Base-by-base conservation (phyloP, 2,797 vertebrate genomes). In the Sylvia borin region DNA sequence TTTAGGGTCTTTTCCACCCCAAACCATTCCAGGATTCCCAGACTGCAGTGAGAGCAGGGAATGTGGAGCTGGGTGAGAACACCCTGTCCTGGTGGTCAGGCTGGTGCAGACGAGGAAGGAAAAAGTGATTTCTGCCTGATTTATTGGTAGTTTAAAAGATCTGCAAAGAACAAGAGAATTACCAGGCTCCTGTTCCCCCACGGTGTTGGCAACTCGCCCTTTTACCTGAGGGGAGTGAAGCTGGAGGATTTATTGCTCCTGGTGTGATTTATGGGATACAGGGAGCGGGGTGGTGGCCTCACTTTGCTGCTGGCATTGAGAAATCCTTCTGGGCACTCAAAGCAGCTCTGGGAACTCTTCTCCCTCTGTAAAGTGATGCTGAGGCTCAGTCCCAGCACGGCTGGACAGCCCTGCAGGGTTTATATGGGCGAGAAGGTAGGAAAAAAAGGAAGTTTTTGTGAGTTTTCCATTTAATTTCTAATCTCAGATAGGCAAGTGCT, bases 101-200 rank as follows among this genome's bases (percentile, higher is more conserved):
- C 34, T 50, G 0, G 1, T 40, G 24, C 57, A 61, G 31, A 4
- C 5, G 2, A 10, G 45, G 29, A n/a, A 12, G 29, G 18, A 62
- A 26, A 26, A 61, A 36, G 47, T 3, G 58, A 62, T n/a, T 62
- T 18, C 38, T 62, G 47, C 24, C 57, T 11, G 4, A 15, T 48
- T 75, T 60, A 38, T 26, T 32, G 34, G 18, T 8, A 22, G 6
- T 51, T 42, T n/a, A 27, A 76, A 34, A 62, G 31, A 42, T 17
- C 47, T 42, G 25, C 58, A 34, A 34, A 42, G 47, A 53, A 62
- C 47, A 53, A 9, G 31, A 76, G 47, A 38, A 40, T 34, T 24
- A 4, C 47, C 5, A 5, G 25, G 58, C 58, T 76, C 47, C 74
- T 53, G 29, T 11, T 22, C n/a, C 54, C 42, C 27, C 3, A 4